phyloP scores from a whole-genome alignment of 2,113 vertebrate species.

The Andinoacara biseriatus region DNA sequence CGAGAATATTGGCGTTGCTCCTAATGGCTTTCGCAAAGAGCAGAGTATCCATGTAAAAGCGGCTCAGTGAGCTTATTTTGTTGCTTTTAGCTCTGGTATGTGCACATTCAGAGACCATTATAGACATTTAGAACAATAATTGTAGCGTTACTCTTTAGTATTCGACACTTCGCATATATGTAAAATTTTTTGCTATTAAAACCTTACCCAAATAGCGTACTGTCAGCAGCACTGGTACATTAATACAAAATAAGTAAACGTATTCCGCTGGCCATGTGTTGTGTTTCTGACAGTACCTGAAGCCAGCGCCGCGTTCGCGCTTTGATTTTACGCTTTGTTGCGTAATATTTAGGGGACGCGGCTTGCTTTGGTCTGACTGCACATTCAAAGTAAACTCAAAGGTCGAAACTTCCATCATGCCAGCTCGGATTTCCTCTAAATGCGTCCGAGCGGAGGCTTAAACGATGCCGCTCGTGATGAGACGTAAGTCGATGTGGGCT shows the following conservation, averaged over 20 bases:
- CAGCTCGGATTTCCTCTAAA: not conserved
- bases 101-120: not conserved
- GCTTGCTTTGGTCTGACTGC: not conserved
- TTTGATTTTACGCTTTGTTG: not conserved
- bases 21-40: not conserved
- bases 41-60: not conserved
- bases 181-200: no score
- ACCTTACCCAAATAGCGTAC: no score
- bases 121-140: not conserved
- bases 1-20: not conserved
- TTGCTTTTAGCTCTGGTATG: not conserved
- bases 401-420: not conserved
- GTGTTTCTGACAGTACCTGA: not conserved
- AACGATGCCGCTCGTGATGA: slow-evolving; percentile 15
- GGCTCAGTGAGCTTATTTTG: not conserved
- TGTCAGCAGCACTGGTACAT: not conserved
- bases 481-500: slow-evolving; percentile 48
- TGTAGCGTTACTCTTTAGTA: not conserved
- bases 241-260: not conserved
- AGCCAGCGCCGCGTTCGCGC: slow-evolving; percentile 5
- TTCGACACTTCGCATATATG: no score
- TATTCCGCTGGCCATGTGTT: no score
- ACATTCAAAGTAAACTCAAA: accelerated
- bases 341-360: slow-evolving; percentile 28
- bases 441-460: slow-evolving; percentile 1